phyloP scores from a whole-genome alignment of 2,797 vertebrate genomes.

The Ciconia nigra region DNA sequence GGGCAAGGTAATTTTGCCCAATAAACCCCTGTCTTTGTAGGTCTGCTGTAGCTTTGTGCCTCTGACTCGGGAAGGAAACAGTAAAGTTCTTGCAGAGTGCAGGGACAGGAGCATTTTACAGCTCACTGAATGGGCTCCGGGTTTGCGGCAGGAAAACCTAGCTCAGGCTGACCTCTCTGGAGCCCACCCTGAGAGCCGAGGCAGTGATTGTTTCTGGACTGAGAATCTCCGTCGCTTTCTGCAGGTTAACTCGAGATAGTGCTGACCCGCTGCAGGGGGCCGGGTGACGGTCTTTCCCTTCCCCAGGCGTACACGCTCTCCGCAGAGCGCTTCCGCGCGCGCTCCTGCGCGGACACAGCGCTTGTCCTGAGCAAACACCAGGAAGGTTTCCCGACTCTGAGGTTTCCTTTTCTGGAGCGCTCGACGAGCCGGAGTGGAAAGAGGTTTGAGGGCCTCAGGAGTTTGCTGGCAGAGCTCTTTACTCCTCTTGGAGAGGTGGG shows the following conservation, averaged over 20 bases:
- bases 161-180: neutral
- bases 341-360: rapidly evolving
- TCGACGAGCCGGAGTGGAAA: neutral
- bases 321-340: rapidly evolving
- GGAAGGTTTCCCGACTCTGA: neutral
- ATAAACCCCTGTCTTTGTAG: neutral
- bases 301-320: rapidly evolving
- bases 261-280: neutral
- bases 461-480: neutral
- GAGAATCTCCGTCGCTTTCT: slow-evolving; percentile 5
- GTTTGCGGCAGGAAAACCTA: neutral
- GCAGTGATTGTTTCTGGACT: slow-evolving; percentile 29
- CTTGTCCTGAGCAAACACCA: neutral
- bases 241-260: neutral
- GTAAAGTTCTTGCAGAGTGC: neutral
- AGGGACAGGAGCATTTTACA: neutral
- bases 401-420: neutral
- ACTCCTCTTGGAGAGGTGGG: neutral
- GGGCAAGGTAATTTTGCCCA: slow-evolving; percentile 18
- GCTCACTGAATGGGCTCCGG: neutral
- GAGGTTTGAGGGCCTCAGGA: neutral
- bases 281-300: neutral
- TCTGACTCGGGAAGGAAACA: slow-evolving; percentile 43
- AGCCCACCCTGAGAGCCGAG: neutral
- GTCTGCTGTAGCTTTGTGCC: neutral